Evolutionary conservation across 2,797 vertebrate species (phyloP).

Genomic region (Rhincodon typus): DNA sequence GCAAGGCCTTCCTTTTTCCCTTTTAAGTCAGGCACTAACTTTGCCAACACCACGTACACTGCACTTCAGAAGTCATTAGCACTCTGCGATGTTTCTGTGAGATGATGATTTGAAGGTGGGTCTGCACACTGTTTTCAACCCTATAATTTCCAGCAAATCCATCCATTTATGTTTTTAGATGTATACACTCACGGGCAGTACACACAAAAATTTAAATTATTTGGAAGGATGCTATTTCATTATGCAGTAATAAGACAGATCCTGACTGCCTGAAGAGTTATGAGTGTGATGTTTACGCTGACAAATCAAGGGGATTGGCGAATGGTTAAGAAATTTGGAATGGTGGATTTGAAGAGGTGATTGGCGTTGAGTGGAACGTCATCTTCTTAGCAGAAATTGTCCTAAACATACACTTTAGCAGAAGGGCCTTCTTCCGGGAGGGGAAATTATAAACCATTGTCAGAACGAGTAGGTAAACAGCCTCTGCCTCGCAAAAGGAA

Average conservation of each 20-base stretch:
- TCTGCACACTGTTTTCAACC: not conserved
- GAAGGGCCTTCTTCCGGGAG: not conserved
- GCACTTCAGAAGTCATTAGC: not conserved
- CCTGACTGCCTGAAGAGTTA: not conserved
- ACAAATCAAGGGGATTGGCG: not conserved
- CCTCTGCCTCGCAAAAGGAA: not conserved
- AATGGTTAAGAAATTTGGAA: slow-evolving; percentile 20
- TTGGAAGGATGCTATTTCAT: not conserved
- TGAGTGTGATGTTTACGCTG: not conserved
- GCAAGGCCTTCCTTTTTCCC: not conserved
- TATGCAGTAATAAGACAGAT: not conserved
- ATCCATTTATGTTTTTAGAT: not conserved
- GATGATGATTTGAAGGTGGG: not conserved
- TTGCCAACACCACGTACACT: not conserved
- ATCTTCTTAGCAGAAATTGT: not conserved
- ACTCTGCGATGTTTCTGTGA: not conserved
- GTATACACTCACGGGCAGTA: not conserved
- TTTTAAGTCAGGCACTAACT: not conserved
- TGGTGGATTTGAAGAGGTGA: not conserved
- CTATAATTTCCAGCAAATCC: not conserved
- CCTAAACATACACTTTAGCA: not conserved
- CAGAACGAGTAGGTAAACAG: not conserved
- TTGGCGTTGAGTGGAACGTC: not conserved
- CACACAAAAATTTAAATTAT: not conserved
- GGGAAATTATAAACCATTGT: not conserved